Conservation (phyloP, 2,113 vertebrate species). For the Scatophagus argus region DNA sequence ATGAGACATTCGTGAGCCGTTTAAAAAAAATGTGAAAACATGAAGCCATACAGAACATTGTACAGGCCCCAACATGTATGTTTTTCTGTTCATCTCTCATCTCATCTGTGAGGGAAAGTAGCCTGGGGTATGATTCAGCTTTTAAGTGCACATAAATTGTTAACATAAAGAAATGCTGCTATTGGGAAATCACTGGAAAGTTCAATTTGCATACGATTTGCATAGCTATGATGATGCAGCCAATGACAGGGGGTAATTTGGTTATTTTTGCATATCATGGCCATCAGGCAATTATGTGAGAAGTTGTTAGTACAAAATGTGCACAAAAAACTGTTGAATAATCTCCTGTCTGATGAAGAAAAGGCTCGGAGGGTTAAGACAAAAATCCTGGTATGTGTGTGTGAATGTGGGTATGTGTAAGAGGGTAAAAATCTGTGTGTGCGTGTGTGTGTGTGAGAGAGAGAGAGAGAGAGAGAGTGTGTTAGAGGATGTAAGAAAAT, state of each 20-base stretch:
- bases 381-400: constrained; percentile 9
- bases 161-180: constrained; percentile 17
- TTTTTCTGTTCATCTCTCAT: neutral
- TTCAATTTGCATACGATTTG: constrained; percentile 70
- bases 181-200: constrained; percentile 60
- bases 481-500: too few species aligned
- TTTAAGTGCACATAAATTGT: constrained; percentile 37
- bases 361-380: constrained; percentile 1
- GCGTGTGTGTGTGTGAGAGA: neutral
- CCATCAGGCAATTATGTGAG: constrained; percentile 40
- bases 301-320: constrained; percentile 39
- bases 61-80: neutral
- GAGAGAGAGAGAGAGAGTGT: too few species aligned
- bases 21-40: too few species aligned
- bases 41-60: neutral
- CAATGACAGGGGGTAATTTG: constrained; percentile 61
- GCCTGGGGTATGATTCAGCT: constrained; percentile 38
- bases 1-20: too few species aligned
- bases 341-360: constrained; percentile 56
- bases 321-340: constrained; percentile 59
- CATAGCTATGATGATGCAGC: constrained; percentile 41
- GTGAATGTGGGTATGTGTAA: neutral
- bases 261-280: constrained; percentile 63
- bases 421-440: neutral
- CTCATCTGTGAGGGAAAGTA: constrained; percentile 11